Conservation (phyloP, 2,113 vertebrate species). For the Edolisoma coerulescens region DNA sequence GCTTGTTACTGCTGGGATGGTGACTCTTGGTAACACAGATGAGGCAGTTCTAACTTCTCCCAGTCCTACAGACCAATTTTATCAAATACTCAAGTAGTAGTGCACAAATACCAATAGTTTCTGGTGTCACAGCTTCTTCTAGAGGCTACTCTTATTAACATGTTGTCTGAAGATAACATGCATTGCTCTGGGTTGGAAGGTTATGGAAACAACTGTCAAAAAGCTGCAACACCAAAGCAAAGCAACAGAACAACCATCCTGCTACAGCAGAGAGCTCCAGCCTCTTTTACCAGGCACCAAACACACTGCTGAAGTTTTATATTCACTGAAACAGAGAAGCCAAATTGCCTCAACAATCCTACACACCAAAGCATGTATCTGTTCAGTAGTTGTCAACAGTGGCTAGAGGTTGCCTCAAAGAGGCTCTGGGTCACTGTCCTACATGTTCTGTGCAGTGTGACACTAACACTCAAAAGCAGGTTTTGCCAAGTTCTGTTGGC, state of each 20-base stretch:
- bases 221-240: neutral
- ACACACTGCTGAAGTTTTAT: neutral
- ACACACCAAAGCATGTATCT: constrained; percentile 18
- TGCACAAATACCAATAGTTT: neutral
- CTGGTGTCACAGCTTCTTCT: neutral
- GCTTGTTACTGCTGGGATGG: neutral
- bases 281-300: neutral
- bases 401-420: neutral
- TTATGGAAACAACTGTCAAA: neutral
- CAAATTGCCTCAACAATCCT: neutral
- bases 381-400: neutral
- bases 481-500: neutral
- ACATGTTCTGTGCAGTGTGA: neutral
- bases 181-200: neutral
- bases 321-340: neutral
- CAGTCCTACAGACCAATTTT: neutral
- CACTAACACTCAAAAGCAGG: neutral
- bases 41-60: neutral
- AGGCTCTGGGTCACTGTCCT: neutral
- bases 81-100: neutral
- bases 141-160: neutral
- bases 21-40: neutral
- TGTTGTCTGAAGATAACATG: neutral
- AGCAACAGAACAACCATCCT: neutral
- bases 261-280: neutral